These are phyloP conservation scores for Bungarus multicinctus DNA, from an alignment of 2,113 vertebrate genomes.

Conservation along the genomic window DNA sequence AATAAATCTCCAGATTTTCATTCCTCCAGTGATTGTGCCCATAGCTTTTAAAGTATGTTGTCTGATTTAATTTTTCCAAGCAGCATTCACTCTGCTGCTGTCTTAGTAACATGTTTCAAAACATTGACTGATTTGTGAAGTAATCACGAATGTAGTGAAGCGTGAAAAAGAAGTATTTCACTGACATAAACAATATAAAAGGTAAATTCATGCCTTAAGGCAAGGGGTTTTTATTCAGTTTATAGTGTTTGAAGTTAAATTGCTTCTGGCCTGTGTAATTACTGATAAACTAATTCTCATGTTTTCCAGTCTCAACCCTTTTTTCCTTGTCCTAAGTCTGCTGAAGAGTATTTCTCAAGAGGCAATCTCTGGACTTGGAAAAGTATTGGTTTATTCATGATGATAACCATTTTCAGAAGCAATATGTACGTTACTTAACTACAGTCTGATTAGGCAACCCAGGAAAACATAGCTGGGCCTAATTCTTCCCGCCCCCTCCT, in stretches of 20 bases:
- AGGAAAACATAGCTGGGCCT: neutral
- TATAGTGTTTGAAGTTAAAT: constrained; percentile 22
- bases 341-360: neutral
- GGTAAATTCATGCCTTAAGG: constrained; percentile 18
- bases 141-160: constrained; percentile 8
- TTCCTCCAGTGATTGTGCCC: neutral
- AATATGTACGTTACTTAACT: neutral
- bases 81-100: neutral
- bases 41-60: neutral
- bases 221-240: constrained; percentile 12
- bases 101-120: neutral
- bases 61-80: constrained; percentile 14
- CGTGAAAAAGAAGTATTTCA: constrained; percentile 20
- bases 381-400: neutral
- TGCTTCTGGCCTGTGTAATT: constrained; percentile 17
- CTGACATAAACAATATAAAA: constrained; percentile 32
- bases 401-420: constrained; percentile 12
- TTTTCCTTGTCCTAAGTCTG: neutral
- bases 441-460: neutral
- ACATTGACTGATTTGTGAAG: constrained; percentile 25
- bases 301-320: neutral
- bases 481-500: neutral
- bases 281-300: constrained; percentile 9
- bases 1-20: neutral
- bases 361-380: neutral